Base-by-base conservation (phyloP, 2,888 invertebrate genomes). In the Sabatieria punctata region DNA sequence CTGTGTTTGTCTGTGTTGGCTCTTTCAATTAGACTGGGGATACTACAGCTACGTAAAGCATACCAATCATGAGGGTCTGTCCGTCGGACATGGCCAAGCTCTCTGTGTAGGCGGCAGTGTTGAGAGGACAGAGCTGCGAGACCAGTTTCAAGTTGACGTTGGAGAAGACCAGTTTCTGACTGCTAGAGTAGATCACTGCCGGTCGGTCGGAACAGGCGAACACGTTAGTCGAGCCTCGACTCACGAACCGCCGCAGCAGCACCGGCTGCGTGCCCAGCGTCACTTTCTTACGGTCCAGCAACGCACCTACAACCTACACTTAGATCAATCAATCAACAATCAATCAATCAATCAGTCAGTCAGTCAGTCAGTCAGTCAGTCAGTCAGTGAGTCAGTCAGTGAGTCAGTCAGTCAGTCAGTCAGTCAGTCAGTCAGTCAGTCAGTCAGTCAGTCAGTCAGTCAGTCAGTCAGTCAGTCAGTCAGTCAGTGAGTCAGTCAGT, bases 151-250 rank as follows among this genome's bases (percentile, higher is more conserved):
- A 54, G 57, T 72, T 72, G 40, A 73, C 72, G 55, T 71, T 71
- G 27, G 71, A 70, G 44, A 63, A 60, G 6, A 60, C 54, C 11
- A 63, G 51, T 49, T 63, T 64, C 43, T 70, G 46, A 41, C 50
- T 53, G 22, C 42, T 52, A 6, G 91, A 93, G 72, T 95, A 97
- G 56, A 97, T 93, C 15, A 97, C 95, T 0, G 95, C 93, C 0
- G 95, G 95, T 43, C 95, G 77, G 69, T 97, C 95, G 0, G 91
- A 93, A 68, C 97, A 97, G 22, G 93, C 97, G 72, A 97, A 97
- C 30, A 97, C 91, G 67, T 93, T 95, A 18, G 84, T 85, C 83
- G 54, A 81, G 8, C 52, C 52, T 26, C 53, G 49, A 18, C 57
- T 51, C 11, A 43, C 77, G 66, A 97, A 95, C 6, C 85, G 84